These are phyloP conservation scores for Zaprionus africanus DNA, from an alignment of 1,140 invertebrate genomes.

Conservation along the genomic window DNA sequence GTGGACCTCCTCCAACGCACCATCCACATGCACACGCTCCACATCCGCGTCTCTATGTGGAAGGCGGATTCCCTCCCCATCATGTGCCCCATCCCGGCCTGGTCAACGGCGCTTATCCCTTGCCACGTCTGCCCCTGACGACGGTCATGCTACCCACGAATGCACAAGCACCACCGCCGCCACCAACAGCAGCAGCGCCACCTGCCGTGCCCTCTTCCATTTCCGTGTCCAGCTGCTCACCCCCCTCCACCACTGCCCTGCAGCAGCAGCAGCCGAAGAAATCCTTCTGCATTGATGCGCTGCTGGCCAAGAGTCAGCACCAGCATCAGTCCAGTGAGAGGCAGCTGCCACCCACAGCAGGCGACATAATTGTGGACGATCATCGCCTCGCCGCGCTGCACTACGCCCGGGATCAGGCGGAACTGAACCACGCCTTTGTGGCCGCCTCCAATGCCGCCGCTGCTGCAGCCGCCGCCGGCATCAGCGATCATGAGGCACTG, in stretches of 20 bases:
- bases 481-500: constrained; percentile 79
- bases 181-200: constrained; percentile 23
- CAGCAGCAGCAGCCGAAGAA: constrained; percentile 84
- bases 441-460: constrained; percentile 71
- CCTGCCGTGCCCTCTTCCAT: constrained; percentile 23
- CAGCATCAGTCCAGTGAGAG: constrained; percentile 52
- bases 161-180: constrained; percentile 31
- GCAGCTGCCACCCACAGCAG: constrained; percentile 5
- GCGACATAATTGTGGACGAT: constrained; percentile 63
- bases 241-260: constrained; percentile 39
- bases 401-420: constrained; percentile 73
- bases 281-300: constrained; percentile 89
- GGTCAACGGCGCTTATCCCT: constrained; percentile 58
- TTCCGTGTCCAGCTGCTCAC: constrained; percentile 40
- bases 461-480: constrained; percentile 64
- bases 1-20: constrained; percentile 28
- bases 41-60: constrained; percentile 67
- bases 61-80: constrained; percentile 54
- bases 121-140: constrained; percentile 66
- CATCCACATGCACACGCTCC: constrained; percentile 32
- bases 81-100: constrained; percentile 62
- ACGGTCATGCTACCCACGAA: constrained; percentile 63
- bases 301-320: constrained; percentile 85
- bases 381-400: constrained; percentile 73
- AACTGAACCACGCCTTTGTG: constrained; percentile 72